A percentile compares a stretch with the other conserved stretches of the same genome.
These are phyloP conservation scores for Selenia dentaria DNA, from an alignment of 2,888 invertebrate species.

Conservation along the genomic window DNA sequence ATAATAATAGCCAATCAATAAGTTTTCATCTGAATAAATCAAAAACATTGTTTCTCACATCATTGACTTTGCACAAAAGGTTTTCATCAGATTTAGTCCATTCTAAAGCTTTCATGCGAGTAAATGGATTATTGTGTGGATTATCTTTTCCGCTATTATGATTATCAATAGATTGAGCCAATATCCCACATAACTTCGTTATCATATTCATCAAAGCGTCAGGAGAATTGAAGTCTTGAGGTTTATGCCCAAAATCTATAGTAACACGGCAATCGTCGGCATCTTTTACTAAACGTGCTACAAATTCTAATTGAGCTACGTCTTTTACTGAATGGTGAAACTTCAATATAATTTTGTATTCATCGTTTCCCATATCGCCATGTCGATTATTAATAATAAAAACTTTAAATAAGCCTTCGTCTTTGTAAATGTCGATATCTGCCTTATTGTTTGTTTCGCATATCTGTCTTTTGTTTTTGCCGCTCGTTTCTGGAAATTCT, in stretches of 20 bases:
- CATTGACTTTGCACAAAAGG: constrained; percentile 58
- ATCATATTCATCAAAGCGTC: constrained; percentile 45
- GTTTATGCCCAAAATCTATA: background rate
- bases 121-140: background rate
- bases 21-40: background rate
- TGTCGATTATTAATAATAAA: constrained; percentile 50
- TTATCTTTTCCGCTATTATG: background rate
- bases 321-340: constrained; percentile 84
- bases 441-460: background rate
- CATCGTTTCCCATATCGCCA: background rate
- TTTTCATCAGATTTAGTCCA: constrained; percentile 65
- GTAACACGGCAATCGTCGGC: constrained; percentile 27
- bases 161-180: constrained; percentile 2
- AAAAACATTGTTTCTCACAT: constrained; percentile 40
- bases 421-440: constrained; percentile 39
- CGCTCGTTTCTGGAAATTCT: background rate
- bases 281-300: constrained; percentile 73
- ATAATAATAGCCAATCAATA: too few species aligned
- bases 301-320: constrained; percentile 74
- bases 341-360: constrained; percentile 75
- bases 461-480: background rate
- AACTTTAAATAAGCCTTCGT: constrained; percentile 80
- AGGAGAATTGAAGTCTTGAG: constrained; percentile 30
- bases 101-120: constrained; percentile 62
- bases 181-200: constrained; percentile 35